Evolutionary conservation across 2,888 invertebrate genomes (phyloP).

Genomic region (Oxycera nigricornis): DNA sequence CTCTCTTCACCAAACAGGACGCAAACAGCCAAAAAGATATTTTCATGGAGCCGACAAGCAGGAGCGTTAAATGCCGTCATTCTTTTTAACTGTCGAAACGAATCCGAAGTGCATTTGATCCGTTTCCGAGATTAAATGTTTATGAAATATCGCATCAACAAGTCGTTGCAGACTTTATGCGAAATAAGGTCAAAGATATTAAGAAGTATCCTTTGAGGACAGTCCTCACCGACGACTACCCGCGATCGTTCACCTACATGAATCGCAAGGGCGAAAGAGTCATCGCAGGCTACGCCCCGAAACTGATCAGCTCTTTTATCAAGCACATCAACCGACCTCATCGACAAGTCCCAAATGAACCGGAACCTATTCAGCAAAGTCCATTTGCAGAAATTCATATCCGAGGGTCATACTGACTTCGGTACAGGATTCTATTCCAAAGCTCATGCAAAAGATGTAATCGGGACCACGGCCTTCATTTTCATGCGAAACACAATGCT

Average conservation of each 20-base stretch:
- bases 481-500: background rate
- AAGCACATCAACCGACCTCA: background rate
- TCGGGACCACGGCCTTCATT: background rate
- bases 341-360: background rate
- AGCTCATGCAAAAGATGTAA: background rate
- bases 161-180: background rate
- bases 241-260: background rate
- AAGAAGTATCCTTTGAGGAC: background rate
- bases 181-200: background rate
- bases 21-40: background rate
- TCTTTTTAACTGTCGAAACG: background rate
- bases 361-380: background rate
- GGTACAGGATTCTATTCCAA: background rate
- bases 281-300: background rate
- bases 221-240: background rate
- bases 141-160: background rate
- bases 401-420: background rate
- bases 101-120: background rate
- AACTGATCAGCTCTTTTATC: background rate
- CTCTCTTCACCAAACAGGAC: background rate
- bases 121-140: background rate
- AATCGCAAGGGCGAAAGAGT: background rate
- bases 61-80: background rate
- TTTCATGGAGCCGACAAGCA: background rate
- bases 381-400: background rate